Evolutionary conservation across 2,888 invertebrate genomes (phyloP), one percentile per base, ranked within the genome.

Genomic region (Boloria selene): DNA sequence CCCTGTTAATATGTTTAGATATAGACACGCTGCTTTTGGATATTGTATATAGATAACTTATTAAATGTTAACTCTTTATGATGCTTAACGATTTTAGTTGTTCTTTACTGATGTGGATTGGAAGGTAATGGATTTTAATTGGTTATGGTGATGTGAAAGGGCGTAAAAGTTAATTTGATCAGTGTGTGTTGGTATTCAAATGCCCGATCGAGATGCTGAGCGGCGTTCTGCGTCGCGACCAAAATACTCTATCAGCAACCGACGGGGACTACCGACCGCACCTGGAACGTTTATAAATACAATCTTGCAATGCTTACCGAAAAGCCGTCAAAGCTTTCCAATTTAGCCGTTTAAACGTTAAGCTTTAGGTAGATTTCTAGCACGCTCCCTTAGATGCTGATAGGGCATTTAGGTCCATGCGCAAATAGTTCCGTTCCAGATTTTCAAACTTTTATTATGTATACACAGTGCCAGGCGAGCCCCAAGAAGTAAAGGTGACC

Each of bases 401-500:
- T 92, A 92, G 91, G 92, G 91, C 90, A 87, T 88, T 89, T 88
- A 90, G 88, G 90, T 89, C 87, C 77, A 68, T 58, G 68, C 78
- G 61, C 74, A 68, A 68, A 58, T 67, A 78, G 73, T 73, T 86
- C 16, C 61, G 81, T 86, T 68, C 76, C 76, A 72, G 74, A 70
- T 77, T 50, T 61, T 78, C 78, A 88, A 74, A 88, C 47, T 13
- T 55, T 13, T 53, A 17, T 53, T 62, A 70, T 80, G 75, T 86
- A 75, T 86, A 74, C 93, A 91, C 95, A 99, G 99, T 99, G 94
- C 99, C 99, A 77, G 98, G 98, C 73, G 97, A 98, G 90, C 99
- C 99, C 56, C 96, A 97, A 88, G 97, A 97, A 80, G 98, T 99
- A 72, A 96, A 96, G 87, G 96, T 96, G 52, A 95, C 94, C 70